These are phyloP conservation scores for Epinephelus coioides DNA, from an alignment of 2,797 vertebrate genomes.

Conservation along the genomic window DNA sequence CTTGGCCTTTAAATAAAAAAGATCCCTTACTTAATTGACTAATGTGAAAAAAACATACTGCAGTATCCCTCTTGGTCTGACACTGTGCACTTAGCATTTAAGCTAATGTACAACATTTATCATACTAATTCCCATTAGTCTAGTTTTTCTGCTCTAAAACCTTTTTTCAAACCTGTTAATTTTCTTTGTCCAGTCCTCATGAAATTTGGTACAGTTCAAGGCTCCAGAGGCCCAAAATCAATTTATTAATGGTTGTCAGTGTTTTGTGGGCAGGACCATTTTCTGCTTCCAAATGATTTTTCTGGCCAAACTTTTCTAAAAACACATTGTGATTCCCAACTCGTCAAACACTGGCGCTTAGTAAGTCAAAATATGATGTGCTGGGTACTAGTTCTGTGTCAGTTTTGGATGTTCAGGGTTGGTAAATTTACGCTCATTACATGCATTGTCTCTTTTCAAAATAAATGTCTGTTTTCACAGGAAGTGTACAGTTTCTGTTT, in stretches of 20 bases:
- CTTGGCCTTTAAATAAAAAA: conserved; percentile 4
- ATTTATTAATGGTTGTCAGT: background rate
- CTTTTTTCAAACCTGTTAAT: background rate
- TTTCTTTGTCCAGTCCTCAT: background rate
- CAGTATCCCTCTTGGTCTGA: background rate
- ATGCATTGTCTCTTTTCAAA: no score
- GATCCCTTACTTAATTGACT: background rate
- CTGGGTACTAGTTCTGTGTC: no score
- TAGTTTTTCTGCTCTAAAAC: background rate
- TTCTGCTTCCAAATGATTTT: background rate
- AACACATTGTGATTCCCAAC: background rate
- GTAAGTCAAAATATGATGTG: background rate
- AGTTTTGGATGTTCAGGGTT: no score
- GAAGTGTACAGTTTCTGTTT: no score
- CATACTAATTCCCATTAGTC: background rate
- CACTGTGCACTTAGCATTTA: background rate
- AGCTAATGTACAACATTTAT: conserved; percentile 18
- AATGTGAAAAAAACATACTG: background rate
- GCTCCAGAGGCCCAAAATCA: background rate
- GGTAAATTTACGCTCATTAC: no score
- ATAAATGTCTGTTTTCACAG: no score
- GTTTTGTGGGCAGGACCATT: background rate
- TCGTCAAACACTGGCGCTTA: no score
- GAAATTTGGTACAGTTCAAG: background rate
- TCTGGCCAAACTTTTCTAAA: background rate